phyloP scores from a whole-genome alignment of 2,113 vertebrate genomes.

The Muntiacus muntjak region DNA sequence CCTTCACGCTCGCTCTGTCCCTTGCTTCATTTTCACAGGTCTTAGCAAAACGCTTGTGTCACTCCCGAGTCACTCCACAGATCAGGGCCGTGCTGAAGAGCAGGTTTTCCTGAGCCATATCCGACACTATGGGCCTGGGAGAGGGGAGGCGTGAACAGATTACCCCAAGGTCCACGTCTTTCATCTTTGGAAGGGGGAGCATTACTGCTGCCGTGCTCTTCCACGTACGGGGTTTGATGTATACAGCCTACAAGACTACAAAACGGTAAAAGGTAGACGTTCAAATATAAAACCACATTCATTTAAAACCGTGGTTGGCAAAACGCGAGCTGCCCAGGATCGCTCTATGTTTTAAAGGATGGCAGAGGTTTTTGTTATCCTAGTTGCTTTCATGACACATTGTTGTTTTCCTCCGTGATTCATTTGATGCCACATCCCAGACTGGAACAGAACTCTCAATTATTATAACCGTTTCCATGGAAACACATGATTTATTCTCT shows the following conservation, averaged over 20 bases:
- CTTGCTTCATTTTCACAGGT: background rate
- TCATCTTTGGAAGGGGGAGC: background rate
- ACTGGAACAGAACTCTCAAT: conserved; percentile 52
- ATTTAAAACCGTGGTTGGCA: background rate
- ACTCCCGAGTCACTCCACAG: background rate
- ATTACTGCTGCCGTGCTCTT: fast-evolving
- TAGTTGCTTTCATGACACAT: background rate
- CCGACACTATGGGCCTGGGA: background rate
- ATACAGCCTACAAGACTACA: background rate
- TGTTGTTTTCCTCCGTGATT: background rate
- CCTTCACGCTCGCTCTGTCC: background rate
- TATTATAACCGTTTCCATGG: conserved; percentile 58
- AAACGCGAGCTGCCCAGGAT: background rate
- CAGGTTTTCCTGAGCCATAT: background rate
- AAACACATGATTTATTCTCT: conserved; percentile 41
- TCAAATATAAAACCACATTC: background rate
- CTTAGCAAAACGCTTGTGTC: background rate
- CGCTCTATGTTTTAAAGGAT: background rate
- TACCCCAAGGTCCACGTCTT: background rate
- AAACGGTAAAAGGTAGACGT: background rate
- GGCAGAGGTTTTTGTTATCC: background rate
- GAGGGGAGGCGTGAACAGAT: background rate
- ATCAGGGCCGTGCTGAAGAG: background rate
- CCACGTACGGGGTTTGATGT: background rate
- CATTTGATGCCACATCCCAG: conserved; percentile 21